Percentiles rank a stretch among this genome's conserved stretches.
phyloP scores from a whole-genome alignment of 1,140 invertebrate species.

The Anastatus disparis region DNA sequence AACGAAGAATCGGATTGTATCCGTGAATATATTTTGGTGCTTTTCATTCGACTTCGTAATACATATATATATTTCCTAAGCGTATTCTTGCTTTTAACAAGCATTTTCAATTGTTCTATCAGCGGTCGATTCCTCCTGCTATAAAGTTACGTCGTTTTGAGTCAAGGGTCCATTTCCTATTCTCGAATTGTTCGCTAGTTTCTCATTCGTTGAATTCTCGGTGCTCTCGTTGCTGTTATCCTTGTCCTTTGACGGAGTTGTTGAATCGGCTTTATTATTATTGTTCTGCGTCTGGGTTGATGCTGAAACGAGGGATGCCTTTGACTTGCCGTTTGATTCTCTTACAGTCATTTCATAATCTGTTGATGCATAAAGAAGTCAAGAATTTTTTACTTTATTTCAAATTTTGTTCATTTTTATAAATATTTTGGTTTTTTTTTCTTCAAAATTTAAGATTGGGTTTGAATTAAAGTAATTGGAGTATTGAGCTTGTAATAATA shows the following conservation, averaged over 20 bases:
- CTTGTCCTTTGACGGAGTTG: conserved; percentile 41
- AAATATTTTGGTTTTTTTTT: no score
- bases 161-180: conserved; percentile 56
- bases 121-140: conserved; percentile 44
- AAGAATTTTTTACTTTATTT: no score
- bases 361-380: neutral
- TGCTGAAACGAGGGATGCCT: conserved; percentile 32
- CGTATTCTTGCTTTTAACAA: neutral
- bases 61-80: conserved; percentile 34
- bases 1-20: no score
- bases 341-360: conserved; percentile 35
- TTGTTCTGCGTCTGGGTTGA: conserved; percentile 36
- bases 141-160: conserved; percentile 56
- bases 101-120: neutral
- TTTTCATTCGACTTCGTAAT: no score
- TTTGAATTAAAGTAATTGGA: no score
- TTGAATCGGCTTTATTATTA: conserved; percentile 47
- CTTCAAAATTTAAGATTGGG: no score
- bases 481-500: no score
- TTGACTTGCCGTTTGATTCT: conserved; percentile 35
- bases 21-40: neutral
- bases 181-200: conserved; percentile 48
- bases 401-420: no score
- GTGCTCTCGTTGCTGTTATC: conserved; percentile 43
- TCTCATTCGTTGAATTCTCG: conserved; percentile 41